phyloP scores from a whole-genome alignment of 2,797 vertebrate genomes.

The Brotula barbata region DNA sequence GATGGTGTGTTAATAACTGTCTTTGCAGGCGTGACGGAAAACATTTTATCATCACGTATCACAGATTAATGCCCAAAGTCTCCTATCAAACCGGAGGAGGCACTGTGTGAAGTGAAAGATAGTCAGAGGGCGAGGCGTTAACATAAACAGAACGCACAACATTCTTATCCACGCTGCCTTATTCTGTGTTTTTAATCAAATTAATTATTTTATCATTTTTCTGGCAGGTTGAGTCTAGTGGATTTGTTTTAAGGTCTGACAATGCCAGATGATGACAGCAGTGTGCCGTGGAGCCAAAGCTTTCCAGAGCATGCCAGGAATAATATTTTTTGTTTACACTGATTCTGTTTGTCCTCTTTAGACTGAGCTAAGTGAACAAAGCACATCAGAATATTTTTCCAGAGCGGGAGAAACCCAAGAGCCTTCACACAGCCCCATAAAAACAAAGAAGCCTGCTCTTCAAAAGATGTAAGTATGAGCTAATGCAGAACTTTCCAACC shows the following conservation, averaged over 20 bases:
- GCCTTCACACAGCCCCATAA: slow-evolving; percentile 68
- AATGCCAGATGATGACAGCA: slow-evolving; percentile 56
- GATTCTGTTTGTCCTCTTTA: slow-evolving; percentile 74
- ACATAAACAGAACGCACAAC: slow-evolving; percentile 4
- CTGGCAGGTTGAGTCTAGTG: slow-evolving; percentile 6
- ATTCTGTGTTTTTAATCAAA: slow-evolving; percentile 14
- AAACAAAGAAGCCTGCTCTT: slow-evolving; percentile 78
- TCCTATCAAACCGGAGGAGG: not conserved
- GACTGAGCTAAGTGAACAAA: slow-evolving; percentile 72
- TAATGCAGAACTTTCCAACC: slow-evolving; percentile 69
- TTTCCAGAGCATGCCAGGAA: slow-evolving; percentile 61
- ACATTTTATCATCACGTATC: slow-evolving; percentile 27
- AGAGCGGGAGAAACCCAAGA: slow-evolving; percentile 74
- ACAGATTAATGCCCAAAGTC: slow-evolving; percentile 9
- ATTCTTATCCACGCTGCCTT: slow-evolving; percentile 2
- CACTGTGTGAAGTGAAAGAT: not conserved
- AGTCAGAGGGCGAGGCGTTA: slow-evolving; percentile 2
- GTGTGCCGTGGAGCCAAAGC: slow-evolving; percentile 45
- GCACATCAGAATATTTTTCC: slow-evolving; percentile 82
- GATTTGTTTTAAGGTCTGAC: slow-evolving; percentile 30
- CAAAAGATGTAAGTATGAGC: slow-evolving; percentile 81
- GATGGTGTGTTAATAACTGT: slow-evolving; percentile 31
- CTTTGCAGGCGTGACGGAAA: slow-evolving; percentile 28
- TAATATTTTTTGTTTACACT: slow-evolving; percentile 74
- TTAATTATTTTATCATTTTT: slow-evolving; percentile 21